These are phyloP conservation scores for Chaetophractus vellerosus DNA, from an alignment of 2,797 vertebrate genomes.

Conservation along the genomic window DNA sequence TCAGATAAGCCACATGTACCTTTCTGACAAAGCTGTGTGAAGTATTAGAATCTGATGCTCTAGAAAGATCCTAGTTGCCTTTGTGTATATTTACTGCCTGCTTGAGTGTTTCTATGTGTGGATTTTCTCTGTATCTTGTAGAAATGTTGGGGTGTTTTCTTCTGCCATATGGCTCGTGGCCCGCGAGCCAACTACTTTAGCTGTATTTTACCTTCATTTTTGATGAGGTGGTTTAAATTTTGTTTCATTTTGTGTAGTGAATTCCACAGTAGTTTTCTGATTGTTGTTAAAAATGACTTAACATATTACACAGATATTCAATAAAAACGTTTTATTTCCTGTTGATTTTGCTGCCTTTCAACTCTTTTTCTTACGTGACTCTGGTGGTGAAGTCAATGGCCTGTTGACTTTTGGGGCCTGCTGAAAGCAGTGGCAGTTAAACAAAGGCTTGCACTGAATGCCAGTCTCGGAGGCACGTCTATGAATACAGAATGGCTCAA, in stretches of 20 bases:
- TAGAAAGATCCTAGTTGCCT: slow-evolving; percentile 99
- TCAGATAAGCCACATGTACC: slow-evolving; percentile 94
- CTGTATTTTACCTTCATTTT: slow-evolving; percentile 99
- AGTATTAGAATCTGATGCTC: slow-evolving; percentile 99
- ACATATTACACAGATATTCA: slow-evolving; percentile 98
- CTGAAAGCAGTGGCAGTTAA: not conserved
- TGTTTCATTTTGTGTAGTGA: slow-evolving; percentile 99
- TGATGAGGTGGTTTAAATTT: slow-evolving; percentile 98
- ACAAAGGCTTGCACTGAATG: not conserved
- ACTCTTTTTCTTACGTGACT: slow-evolving; percentile 67
- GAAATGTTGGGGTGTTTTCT: slow-evolving; percentile 98
- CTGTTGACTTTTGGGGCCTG: not conserved
- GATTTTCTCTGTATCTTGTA: slow-evolving; percentile 98
- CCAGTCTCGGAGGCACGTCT: not conserved
- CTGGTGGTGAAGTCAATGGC: not conserved
- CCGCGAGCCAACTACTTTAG: slow-evolving; percentile 95
- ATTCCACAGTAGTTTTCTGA: slow-evolving; percentile 99
- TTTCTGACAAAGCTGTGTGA: slow-evolving; percentile 98
- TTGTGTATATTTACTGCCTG: slow-evolving; percentile 99
- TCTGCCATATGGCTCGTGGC: slow-evolving; percentile 96
- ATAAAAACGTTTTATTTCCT: slow-evolving; percentile 99
- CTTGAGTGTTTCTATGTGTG: slow-evolving; percentile 99
- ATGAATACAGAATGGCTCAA: not conserved
- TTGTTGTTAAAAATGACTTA: slow-evolving; percentile 99
- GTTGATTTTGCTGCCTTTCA: slow-evolving; percentile 93